Conservation (phyloP, 2,797 vertebrate species). For the Ptychadena robeensis region DNA sequence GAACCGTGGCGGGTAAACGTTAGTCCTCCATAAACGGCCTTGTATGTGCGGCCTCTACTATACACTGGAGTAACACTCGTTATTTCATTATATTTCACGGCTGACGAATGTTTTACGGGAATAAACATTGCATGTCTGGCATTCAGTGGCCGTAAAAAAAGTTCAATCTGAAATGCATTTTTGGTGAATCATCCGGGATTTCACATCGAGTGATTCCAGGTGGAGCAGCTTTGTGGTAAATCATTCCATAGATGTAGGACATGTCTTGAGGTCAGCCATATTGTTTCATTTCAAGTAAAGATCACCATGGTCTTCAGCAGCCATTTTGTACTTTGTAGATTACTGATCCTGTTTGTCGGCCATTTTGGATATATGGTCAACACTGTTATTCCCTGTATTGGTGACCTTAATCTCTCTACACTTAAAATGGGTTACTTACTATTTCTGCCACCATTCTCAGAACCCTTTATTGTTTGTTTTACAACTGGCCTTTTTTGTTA, state of each 20-base stretch:
- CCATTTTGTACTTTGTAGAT: background rate
- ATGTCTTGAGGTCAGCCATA: background rate
- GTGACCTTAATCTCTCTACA: too few relatives aligned
- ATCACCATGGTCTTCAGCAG: background rate
- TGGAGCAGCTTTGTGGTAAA: background rate
- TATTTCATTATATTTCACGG: background rate
- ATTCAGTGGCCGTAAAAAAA: constrained; percentile 10
- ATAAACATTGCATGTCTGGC: constrained; percentile 2
- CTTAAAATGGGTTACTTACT: too few relatives aligned
- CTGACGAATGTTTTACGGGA: constrained; percentile 3
- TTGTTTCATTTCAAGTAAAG: background rate
- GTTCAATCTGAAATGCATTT: constrained; percentile 1
- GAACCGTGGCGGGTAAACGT: background rate
- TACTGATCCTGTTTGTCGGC: too few relatives aligned
- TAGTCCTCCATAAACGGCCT: background rate
- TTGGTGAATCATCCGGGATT: background rate
- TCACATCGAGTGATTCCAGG: background rate
- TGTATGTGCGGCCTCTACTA: background rate
- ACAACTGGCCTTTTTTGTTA: too few relatives aligned
- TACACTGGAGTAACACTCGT: background rate
- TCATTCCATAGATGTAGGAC: background rate
- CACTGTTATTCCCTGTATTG: too few relatives aligned
- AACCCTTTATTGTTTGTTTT: too few relatives aligned
- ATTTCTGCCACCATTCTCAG: too few relatives aligned
- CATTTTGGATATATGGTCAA: too few relatives aligned